phyloP scores from a whole-genome alignment of 2,888 invertebrate species.

The Onthophagus sagittarius region DNA sequence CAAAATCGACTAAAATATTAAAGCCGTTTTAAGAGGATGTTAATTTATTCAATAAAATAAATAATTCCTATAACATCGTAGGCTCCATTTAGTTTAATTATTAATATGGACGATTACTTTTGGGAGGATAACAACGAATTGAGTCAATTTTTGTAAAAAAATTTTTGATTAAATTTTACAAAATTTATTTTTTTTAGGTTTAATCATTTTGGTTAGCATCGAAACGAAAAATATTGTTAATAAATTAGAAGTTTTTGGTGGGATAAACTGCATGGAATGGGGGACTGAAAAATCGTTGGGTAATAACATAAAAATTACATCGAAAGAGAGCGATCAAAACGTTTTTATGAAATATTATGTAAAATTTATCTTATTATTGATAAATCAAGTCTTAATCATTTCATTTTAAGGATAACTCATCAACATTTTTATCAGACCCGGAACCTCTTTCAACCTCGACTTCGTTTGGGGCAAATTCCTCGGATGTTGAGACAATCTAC shows the following conservation, averaged over 20 bases:
- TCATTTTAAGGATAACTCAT: conserved; percentile 42
- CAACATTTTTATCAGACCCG: conserved; percentile 47
- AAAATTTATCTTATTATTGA: conserved; percentile 23
- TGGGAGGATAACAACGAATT: too few relatives aligned
- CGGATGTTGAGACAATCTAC: conserved; percentile 12
- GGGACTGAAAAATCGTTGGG: conserved; percentile 39
- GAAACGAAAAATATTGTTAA: conserved; percentile 81
- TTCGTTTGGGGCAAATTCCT: conserved; percentile 7
- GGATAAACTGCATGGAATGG: conserved; percentile 75
- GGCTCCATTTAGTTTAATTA: too few relatives aligned
- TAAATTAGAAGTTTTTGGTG: conserved; percentile 56
- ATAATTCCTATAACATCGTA: too few relatives aligned
- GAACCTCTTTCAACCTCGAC: conserved; percentile 51
- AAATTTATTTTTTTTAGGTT: conserved; percentile 49
- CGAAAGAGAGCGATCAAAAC: conserved; percentile 35
- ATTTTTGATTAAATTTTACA: conserved; percentile 8
- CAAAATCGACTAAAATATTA: too few relatives aligned
- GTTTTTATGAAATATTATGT: conserved; percentile 41
- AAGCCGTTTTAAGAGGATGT: too few relatives aligned
- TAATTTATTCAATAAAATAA: too few relatives aligned
- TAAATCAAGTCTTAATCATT: conserved; percentile 7
- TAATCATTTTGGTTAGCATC: conserved; percentile 72
- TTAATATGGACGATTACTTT: too few relatives aligned
- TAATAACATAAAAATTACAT: conserved; percentile 27
- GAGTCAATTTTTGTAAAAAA: too few relatives aligned